Evolutionary conservation across 2,797 vertebrate species (phyloP).

Genomic region (Chaetophractus vellerosus): DNA sequence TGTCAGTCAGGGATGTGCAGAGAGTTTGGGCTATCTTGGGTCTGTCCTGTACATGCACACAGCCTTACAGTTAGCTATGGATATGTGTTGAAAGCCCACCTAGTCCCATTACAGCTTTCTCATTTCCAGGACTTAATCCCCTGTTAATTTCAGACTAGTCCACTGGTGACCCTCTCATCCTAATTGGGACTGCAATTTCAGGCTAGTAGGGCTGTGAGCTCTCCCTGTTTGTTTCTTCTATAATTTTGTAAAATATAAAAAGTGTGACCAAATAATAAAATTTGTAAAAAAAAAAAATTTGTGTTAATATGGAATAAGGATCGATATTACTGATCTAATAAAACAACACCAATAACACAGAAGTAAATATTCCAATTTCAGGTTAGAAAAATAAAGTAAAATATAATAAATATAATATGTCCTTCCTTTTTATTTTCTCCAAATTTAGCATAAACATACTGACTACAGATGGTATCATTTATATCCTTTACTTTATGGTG

Average conservation of each 20-base stretch:
- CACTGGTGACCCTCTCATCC: not conserved
- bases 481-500: not conserved
- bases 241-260: not conserved
- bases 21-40: not conserved
- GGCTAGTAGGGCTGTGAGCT: not conserved
- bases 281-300: not conserved
- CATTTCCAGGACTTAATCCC: too few relatives aligned
- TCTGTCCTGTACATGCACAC: not conserved
- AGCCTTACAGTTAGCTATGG: not conserved
- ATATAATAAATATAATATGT: not conserved
- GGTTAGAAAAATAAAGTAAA: not conserved
- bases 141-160: not conserved
- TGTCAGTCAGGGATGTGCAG: accelerated
- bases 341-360: not conserved
- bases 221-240: not conserved
- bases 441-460: not conserved
- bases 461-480: not conserved
- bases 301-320: not conserved
- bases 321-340: not conserved
- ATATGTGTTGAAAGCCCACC: not conserved
- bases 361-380: not conserved
- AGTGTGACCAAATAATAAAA: not conserved
- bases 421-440: not conserved
- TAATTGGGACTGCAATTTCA: not conserved
- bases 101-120: not conserved